Evolutionary conservation across 2,797 vertebrate genomes (phyloP).

Genomic region (Anabacerthia variegaticeps): DNA sequence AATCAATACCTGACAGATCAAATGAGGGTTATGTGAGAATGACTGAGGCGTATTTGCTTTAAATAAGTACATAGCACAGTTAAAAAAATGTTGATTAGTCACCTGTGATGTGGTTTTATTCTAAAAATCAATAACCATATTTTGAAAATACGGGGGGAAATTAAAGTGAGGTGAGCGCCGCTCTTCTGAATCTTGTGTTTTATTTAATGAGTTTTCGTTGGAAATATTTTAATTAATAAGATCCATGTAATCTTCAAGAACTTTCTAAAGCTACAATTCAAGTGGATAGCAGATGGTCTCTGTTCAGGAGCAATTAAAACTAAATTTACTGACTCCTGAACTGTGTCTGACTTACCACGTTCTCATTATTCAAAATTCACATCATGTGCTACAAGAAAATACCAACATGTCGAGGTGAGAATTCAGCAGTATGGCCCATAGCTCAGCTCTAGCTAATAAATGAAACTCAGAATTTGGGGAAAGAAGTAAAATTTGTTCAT

Average conservation of each 20-base stretch:
- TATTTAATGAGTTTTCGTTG: background rate
- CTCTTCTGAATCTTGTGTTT: background rate
- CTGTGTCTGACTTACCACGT: background rate
- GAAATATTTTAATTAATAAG: background rate
- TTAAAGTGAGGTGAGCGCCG: background rate
- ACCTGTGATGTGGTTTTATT: background rate
- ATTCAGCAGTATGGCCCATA: background rate
- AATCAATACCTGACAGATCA: background rate
- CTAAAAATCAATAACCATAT: background rate
- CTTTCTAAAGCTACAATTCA: conserved; percentile 13
- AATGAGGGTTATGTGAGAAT: background rate
- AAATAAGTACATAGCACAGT: background rate
- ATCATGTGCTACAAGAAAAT: background rate
- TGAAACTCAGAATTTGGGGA: background rate
- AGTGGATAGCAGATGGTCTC: conserved; percentile 36
- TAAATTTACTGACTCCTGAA: conserved; percentile 51
- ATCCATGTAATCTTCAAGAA: background rate
- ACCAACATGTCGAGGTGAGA: background rate
- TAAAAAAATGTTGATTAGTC: background rate
- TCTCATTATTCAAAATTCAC: background rate
- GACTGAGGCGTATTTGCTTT: background rate
- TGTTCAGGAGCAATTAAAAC: conserved; percentile 53
- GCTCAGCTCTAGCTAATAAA: background rate
- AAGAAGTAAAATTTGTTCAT: background rate
- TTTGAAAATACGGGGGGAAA: background rate